These are phyloP conservation scores for Amphiprion ocellaris DNA, from an alignment of 2,113 vertebrate genomes.

Conservation along the genomic window DNA sequence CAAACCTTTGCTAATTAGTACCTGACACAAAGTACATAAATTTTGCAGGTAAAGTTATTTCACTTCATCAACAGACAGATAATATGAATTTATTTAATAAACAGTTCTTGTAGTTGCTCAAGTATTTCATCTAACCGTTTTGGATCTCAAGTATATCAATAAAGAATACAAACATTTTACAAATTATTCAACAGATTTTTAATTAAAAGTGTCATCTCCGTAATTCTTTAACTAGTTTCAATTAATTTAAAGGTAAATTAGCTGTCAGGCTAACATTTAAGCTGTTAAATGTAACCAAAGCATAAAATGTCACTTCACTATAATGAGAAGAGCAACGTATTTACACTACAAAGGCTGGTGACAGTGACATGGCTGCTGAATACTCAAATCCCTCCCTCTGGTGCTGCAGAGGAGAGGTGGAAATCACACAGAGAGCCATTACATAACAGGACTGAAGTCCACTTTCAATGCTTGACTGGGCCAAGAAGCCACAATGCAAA, in stretches of 20 bases:
- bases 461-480: constrained; percentile 40
- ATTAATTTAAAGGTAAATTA: constrained; percentile 24
- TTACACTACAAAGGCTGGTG: constrained; percentile 10
- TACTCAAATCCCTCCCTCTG: constrained; percentile 24
- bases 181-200: constrained; percentile 9
- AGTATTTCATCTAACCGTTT: constrained; percentile 10
- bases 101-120: neutral
- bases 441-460: constrained; percentile 69
- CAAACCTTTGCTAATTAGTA: neutral
- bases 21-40: neutral
- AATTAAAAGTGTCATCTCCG: neutral
- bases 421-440: constrained; percentile 53
- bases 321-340: constrained; percentile 3
- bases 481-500: constrained; percentile 52
- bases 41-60: neutral
- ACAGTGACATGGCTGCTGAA: constrained; percentile 25
- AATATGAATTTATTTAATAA: neutral
- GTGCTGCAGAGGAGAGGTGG: constrained; percentile 21
- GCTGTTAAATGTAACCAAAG: constrained; percentile 1
- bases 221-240: neutral
- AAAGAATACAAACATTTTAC: constrained; percentile 32
- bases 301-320: neutral
- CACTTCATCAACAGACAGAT: neutral
- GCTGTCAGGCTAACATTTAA: constrained; percentile 10
- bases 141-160: neutral